Conservation (phyloP, 2,797 vertebrate species). For the Pangasius krempfi region DNA sequence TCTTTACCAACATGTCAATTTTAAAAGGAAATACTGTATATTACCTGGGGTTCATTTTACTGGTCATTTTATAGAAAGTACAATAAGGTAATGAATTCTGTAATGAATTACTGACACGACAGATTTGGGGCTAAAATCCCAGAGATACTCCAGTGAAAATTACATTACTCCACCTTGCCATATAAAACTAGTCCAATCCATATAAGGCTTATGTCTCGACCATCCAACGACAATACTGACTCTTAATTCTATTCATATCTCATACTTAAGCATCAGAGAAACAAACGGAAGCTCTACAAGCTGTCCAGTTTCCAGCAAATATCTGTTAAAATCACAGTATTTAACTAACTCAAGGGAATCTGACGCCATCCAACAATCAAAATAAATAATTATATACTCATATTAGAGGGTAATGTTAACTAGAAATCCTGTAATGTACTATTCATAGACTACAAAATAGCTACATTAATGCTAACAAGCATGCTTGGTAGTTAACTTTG, state of each 20-base stretch:
- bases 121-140: neutral
- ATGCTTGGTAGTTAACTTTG: neutral
- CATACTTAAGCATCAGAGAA: neutral
- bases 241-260: neutral
- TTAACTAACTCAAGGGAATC: neutral
- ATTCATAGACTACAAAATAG: neutral
- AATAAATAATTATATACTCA: neutral
- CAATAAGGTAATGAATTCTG: neutral
- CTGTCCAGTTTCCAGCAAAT: neutral
- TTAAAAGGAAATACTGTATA: neutral
- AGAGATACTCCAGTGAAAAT: neutral
- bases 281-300: neutral
- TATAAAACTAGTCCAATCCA: constrained; percentile 4
- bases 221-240: neutral
- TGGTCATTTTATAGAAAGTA: neutral
- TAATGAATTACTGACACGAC: neutral
- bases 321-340: neutral
- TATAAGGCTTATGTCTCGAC: neutral
- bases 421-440: neutral
- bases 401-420: neutral
- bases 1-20: neutral
- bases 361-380: neutral
- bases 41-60: neutral
- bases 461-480: neutral
- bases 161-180: neutral